phyloP scores from a whole-genome alignment of 2,888 invertebrate species.

The Prosopocoilus inquinatus region DNA sequence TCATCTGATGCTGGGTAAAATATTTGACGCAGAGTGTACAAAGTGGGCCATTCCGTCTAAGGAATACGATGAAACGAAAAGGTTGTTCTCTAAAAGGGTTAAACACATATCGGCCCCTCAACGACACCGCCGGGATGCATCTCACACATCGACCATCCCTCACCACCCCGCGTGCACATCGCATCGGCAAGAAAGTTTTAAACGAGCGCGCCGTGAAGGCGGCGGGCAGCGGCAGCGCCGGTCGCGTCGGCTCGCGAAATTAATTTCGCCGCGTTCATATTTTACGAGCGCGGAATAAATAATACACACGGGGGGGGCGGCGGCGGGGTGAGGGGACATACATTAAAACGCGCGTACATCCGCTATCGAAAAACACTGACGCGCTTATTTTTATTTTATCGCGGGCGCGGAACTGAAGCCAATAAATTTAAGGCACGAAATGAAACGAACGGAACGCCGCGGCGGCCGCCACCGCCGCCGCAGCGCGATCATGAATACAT shows the following conservation, averaged over 20 bases:
- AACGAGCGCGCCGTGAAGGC: slow-evolving; percentile 5
- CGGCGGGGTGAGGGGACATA: too few species aligned
- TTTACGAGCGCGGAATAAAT: too few species aligned
- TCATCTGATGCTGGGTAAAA: not conserved
- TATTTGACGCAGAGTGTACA: slow-evolving; percentile 12
- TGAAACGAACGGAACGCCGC: not conserved
- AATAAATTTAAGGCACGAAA: not conserved
- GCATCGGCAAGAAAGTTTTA: slow-evolving; percentile 16
- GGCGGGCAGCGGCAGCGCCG: not conserved
- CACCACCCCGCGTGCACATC: not conserved
- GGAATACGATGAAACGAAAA: slow-evolving; percentile 24
- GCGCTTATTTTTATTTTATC: slow-evolving; percentile 7
- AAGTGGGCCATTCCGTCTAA: not conserved
- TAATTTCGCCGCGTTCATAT: too few species aligned
- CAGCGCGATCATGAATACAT: slow-evolving; percentile 2
- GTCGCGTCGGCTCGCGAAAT: not conserved
- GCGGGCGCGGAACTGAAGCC: not conserved
- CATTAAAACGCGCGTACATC: too few species aligned
- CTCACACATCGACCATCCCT: slow-evolving; percentile 13
- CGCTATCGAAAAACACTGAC: too few species aligned
- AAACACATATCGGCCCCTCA: slow-evolving; percentile 24
- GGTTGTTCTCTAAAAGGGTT: slow-evolving; percentile 31
- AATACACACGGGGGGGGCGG: too few species aligned
- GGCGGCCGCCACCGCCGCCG: not conserved
- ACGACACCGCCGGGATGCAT: slow-evolving; percentile 22